phyloP scores from a whole-genome alignment of 2,888 invertebrate genomes.

The Colostygia pectinataria region DNA sequence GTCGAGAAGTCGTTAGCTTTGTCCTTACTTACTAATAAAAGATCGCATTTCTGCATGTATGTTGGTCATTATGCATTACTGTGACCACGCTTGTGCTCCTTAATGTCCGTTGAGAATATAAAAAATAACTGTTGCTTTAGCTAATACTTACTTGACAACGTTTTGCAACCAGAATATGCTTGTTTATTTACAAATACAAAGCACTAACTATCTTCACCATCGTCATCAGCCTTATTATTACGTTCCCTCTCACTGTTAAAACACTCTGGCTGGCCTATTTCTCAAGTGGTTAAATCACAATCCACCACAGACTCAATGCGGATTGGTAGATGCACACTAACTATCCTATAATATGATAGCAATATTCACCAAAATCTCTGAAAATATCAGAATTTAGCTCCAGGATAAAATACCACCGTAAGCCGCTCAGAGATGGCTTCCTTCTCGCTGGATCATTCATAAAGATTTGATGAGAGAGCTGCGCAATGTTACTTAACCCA shows the following conservation, averaged over 20 bases:
- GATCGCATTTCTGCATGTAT: conserved; percentile 46
- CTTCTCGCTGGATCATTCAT: conserved; percentile 32
- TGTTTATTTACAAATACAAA: conserved; percentile 18
- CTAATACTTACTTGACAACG: conserved; percentile 36
- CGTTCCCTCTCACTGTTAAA: no score
- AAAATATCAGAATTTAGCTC: conserved; percentile 20
- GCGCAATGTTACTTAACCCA: conserved; percentile 39
- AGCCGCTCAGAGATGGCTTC: conserved; percentile 28
- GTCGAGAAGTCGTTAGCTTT: conserved; percentile 51
- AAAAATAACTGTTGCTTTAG: conserved; percentile 51
- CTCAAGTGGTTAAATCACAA: no score
- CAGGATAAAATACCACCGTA: conserved; percentile 26
- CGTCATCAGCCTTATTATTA: no score
- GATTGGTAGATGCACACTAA: no score
- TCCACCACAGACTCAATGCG: no score
- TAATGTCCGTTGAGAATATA: conserved; percentile 46
- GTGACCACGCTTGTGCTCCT: conserved; percentile 43
- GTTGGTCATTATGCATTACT: conserved; percentile 52
- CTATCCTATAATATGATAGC: not conserved
- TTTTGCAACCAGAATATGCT: conserved; percentile 33
- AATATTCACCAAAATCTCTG: conserved; percentile 12
- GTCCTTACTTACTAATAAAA: conserved; percentile 46
- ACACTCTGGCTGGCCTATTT: no score
- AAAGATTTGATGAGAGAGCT: conserved; percentile 37
- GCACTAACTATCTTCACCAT: conserved; percentile 21